phyloP scores from a whole-genome alignment of 1,140 invertebrate genomes.

The Anthonomus grandis region DNA sequence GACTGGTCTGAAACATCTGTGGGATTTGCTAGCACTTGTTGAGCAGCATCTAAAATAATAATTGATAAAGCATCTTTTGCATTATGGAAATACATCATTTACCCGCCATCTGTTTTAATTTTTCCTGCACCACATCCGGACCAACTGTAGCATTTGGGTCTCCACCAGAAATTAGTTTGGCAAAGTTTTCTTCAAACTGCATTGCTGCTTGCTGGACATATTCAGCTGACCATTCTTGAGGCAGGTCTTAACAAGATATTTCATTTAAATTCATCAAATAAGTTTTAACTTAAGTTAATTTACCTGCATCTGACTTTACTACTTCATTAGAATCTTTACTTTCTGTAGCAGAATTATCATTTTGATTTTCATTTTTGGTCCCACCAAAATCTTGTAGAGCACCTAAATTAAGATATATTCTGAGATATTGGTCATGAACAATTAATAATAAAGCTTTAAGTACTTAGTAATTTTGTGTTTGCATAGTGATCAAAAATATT shows the following conservation, averaged over 20 bases:
- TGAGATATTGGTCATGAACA: neutral
- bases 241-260: conserved; percentile 12
- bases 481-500: no score
- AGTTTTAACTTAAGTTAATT: neutral
- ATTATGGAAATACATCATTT: conserved; percentile 4
- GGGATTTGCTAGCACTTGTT: conserved; percentile 42
- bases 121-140: conserved; percentile 37
- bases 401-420: conserved; percentile 44
- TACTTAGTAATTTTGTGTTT: neutral
- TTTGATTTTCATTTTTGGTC: conserved; percentile 45
- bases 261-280: conserved; percentile 6
- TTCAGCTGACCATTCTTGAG: conserved; percentile 58
- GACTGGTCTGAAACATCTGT: conserved; percentile 31
- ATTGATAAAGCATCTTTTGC: no score
- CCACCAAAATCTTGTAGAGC: conserved; percentile 57
- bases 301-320: conserved; percentile 2
- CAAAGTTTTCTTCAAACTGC: conserved; percentile 62
- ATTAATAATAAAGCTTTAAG: neutral
- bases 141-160: conserved; percentile 47
- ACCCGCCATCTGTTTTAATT: conserved; percentile 44
- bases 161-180: conserved; percentile 50
- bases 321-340: conserved; percentile 21
- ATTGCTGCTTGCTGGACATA: conserved; percentile 60
- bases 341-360: conserved; percentile 30
- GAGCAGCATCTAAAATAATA: conserved; percentile 38